Evolutionary conservation across 2,797 vertebrate genomes (phyloP).

Genomic region (Sebastes itinus): DNA sequence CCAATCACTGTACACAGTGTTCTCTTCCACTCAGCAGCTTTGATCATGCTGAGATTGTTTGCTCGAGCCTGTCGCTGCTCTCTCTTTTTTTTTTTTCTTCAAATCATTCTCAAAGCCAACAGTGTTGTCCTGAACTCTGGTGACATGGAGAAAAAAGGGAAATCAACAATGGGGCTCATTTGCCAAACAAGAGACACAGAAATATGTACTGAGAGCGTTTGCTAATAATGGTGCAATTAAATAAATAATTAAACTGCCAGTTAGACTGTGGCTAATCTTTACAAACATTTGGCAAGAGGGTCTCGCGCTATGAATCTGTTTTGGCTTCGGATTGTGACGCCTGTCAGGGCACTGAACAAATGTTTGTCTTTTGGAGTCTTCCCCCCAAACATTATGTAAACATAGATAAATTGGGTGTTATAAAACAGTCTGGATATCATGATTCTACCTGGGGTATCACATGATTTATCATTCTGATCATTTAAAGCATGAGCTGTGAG

Average conservation of each 20-base stretch:
- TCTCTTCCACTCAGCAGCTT: slow-evolving; percentile 72
- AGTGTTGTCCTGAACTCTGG: slow-evolving; percentile 56
- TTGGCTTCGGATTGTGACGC: slow-evolving; percentile 35
- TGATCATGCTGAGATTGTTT: slow-evolving; percentile 75
- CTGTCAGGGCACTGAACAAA: slow-evolving; percentile 30
- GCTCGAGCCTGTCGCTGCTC: slow-evolving; percentile 55
- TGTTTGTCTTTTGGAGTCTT: slow-evolving; percentile 29
- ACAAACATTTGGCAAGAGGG: slow-evolving; percentile 58
- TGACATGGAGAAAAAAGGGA: slow-evolving; percentile 45
- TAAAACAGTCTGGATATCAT: slow-evolving; percentile 2
- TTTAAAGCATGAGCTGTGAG: neutral
- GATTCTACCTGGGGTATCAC: slow-evolving; percentile 13
- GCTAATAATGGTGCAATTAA: slow-evolving; percentile 62
- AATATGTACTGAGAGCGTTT: slow-evolving; percentile 26
- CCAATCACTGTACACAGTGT: slow-evolving; percentile 60
- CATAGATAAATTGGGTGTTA: slow-evolving; percentile 20
- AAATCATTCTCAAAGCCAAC: slow-evolving; percentile 57
- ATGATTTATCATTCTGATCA: slow-evolving; percentile 23
- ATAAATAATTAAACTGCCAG: slow-evolving; percentile 59
- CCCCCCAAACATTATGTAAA: slow-evolving; percentile 17
- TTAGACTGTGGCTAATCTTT: slow-evolving; percentile 59
- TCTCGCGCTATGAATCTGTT: slow-evolving; percentile 45
- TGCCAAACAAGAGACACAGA: slow-evolving; percentile 56
- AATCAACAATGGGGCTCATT: slow-evolving; percentile 55
- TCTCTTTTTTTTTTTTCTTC: slow-evolving; percentile 13